Percentiles rank a stretch among this genome's conserved stretches.
These are phyloP conservation scores for Ficedula albicollis DNA, from an alignment of 2,797 vertebrate genomes.

Conservation along the genomic window DNA sequence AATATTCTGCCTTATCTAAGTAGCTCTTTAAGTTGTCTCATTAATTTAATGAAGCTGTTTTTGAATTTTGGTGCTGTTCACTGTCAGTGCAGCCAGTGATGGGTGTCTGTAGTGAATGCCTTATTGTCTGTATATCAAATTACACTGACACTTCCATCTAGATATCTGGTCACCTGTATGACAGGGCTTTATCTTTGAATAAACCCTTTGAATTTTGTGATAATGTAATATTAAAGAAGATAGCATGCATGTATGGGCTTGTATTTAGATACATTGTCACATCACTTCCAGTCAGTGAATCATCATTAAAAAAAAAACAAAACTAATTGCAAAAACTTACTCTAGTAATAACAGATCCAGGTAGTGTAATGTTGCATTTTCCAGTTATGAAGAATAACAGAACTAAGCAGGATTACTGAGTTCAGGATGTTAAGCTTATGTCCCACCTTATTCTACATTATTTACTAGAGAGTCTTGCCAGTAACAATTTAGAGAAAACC, in stretches of 20 bases:
- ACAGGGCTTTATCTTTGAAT: background rate
- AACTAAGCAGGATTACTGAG: background rate
- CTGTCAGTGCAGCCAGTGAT: background rate
- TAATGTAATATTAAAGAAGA: background rate
- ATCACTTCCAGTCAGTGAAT: background rate
- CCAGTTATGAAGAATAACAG: background rate
- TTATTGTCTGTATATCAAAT: background rate
- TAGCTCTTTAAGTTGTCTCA: background rate
- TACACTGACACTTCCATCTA: background rate
- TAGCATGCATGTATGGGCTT: background rate
- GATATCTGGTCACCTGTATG: background rate
- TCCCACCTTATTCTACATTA: background rate
- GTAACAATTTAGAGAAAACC: background rate
- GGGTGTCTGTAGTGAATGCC: background rate
- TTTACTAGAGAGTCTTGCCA: background rate
- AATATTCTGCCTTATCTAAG: background rate
- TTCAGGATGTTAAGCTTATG: background rate
- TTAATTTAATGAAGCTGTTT: accelerated
- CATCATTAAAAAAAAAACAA: background rate
- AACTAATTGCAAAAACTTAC: background rate
- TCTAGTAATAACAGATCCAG: background rate
- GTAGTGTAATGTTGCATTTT: background rate
- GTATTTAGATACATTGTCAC: background rate
- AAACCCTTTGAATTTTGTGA: background rate
- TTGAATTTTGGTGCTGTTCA: background rate